Conservation (phyloP, 2,113 vertebrate genomes). For the Myxocyprinus asiaticus region DNA sequence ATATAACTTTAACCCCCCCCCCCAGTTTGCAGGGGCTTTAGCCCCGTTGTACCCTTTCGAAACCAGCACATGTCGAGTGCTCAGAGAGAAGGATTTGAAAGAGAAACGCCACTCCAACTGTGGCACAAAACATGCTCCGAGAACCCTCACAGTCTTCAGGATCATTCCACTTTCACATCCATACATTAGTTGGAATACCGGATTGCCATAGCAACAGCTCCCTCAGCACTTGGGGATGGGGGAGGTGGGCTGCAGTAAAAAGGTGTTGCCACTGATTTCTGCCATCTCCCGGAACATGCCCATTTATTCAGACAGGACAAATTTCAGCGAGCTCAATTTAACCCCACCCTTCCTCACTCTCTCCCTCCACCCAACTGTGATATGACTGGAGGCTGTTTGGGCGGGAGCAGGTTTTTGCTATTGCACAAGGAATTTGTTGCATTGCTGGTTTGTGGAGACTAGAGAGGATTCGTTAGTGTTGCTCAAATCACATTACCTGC, state of each 20-base stretch:
- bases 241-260: constrained; percentile 43
- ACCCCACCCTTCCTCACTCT: too few relatives aligned
- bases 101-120: too few relatives aligned
- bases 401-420: not conserved
- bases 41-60: too few relatives aligned
- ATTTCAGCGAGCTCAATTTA: constrained; percentile 1
- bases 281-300: constrained; percentile 34
- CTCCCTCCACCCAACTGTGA: too few relatives aligned
- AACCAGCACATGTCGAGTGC: too few relatives aligned
- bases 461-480: not conserved
- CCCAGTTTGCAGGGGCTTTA: too few relatives aligned
- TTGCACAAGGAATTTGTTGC: not conserved
- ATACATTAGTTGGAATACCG: constrained; percentile 51
- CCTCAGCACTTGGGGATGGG: constrained; percentile 42
- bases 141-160: constrained; percentile 40
- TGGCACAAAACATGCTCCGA: too few relatives aligned
- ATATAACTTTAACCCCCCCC: too few relatives aligned
- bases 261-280: constrained; percentile 49
- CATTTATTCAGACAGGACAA: constrained; percentile 45
- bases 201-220: constrained; percentile 62
- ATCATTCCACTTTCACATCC: constrained; percentile 51
- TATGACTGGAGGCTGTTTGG: not conserved
- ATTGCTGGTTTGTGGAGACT: not conserved
- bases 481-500: not conserved
- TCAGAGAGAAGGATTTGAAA: too few relatives aligned